phyloP scores from a whole-genome alignment of 2,113 vertebrate genomes.

The Meriones unguiculatus region DNA sequence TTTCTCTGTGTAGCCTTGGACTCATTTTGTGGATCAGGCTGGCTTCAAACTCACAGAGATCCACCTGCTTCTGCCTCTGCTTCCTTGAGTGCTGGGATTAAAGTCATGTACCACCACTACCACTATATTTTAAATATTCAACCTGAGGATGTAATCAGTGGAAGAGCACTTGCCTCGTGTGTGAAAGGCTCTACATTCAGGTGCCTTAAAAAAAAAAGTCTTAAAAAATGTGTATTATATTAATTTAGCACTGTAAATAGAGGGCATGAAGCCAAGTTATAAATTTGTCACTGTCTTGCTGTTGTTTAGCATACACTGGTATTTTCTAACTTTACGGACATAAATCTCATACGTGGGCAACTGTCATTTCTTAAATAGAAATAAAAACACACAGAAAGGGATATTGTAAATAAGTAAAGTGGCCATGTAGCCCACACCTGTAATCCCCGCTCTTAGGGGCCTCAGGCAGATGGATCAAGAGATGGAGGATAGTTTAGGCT shows the following conservation, averaged over 20 bases:
- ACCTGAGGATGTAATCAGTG: neutral
- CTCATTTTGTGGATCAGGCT: too few species aligned
- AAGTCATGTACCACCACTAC: too few species aligned
- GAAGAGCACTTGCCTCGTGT: too few species aligned
- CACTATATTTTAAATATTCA: neutral
- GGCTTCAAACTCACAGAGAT: too few species aligned
- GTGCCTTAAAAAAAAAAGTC: neutral
- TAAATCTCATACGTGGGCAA: neutral
- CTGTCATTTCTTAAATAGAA: neutral
- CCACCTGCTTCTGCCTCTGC: too few species aligned
- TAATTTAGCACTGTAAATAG: neutral
- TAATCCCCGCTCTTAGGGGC: neutral
- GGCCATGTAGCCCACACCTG: neutral
- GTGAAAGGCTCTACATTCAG: neutral
- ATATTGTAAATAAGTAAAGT: neutral
- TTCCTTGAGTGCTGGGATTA: too few species aligned
- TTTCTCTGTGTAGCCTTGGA: too few species aligned
- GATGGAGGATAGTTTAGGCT: neutral
- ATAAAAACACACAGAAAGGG: neutral
- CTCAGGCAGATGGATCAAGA: neutral
- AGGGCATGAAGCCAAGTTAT: neutral
- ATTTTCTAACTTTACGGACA: neutral
- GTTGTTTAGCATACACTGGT: neutral
- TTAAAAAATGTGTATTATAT: neutral
- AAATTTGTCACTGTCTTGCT: neutral